phyloP scores from a whole-genome alignment of 2,797 vertebrate genomes.

The Decapterus maruadsi region DNA sequence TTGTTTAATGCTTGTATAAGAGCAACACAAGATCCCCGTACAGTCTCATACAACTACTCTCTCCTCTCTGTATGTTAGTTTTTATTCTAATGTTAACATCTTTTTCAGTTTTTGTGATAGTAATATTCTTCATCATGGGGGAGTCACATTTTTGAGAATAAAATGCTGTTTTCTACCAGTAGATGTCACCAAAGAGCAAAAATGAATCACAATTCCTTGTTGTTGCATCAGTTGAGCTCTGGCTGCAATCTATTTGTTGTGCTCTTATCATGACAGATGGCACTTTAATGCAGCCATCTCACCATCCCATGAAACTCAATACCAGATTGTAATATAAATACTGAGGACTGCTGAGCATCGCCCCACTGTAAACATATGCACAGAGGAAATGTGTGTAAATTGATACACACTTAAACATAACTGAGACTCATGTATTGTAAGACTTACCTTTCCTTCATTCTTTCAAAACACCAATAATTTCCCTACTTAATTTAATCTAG shows the following conservation, averaged over 20 bases:
- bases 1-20: not conserved
- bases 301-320: slow-evolving; percentile 9
- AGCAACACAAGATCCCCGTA: not conserved
- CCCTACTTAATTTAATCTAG: not conserved
- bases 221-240: slow-evolving; percentile 44
- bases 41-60: not conserved
- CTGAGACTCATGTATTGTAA: not conserved
- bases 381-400: not conserved
- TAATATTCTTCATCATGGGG: not conserved
- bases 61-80: not conserved
- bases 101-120: not conserved
- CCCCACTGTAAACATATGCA: not conserved
- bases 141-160: not conserved
- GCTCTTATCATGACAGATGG: slow-evolving; percentile 67
- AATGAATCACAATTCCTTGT: slow-evolving; percentile 22
- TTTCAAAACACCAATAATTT: slow-evolving; percentile 15
- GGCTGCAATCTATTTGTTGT: slow-evolving; percentile 51
- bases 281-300: slow-evolving; percentile 70
- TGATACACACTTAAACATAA: not conserved
- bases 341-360: slow-evolving; percentile 2
- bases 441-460: slow-evolving; percentile 5
- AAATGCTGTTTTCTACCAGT: slow-evolving; percentile 41
- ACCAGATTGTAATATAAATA: slow-evolving; percentile 6
- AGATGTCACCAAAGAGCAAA: slow-evolving; percentile 70
- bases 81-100: not conserved